Evolutionary conservation across 2,797 vertebrate genomes (phyloP).

Genomic region (Acrossocheilus fasciatus): DNA sequence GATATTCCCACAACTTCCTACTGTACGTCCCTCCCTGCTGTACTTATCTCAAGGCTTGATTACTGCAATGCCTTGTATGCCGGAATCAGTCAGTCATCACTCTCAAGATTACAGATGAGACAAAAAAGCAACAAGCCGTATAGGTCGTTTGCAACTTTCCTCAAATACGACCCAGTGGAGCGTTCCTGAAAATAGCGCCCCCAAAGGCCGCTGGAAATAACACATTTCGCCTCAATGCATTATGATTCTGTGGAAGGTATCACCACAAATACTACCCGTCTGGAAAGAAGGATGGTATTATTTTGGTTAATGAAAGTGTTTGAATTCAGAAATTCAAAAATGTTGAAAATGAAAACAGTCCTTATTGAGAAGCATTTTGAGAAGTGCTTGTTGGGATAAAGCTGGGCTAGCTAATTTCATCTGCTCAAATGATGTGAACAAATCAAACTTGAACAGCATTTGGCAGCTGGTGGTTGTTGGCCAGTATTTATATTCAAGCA

Average conservation of each 20-base stretch:
- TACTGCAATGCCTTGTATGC: no score
- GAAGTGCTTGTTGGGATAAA: slow-evolving; percentile 5
- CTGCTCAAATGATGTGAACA: not conserved
- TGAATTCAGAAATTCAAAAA: not conserved
- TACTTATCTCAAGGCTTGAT: no score
- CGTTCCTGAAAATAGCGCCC: no score
- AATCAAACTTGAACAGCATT: not conserved
- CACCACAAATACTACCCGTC: not conserved
- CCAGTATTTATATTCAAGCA: not conserved
- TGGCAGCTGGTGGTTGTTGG: not conserved
- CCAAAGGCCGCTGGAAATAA: no score
- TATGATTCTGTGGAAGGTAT: not conserved
- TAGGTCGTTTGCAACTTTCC: no score
- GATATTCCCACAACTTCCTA: not conserved
- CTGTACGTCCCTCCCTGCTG: no score
- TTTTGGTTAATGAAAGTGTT: not conserved
- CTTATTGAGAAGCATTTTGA: slow-evolving; percentile 11
- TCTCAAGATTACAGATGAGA: no score
- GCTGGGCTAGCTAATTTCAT: slow-evolving; percentile 11
- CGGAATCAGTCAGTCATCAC: no score
- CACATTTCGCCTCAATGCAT: no score
- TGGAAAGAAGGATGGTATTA: not conserved
- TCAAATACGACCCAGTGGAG: no score
- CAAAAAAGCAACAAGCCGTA: no score
- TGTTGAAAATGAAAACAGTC: not conserved